phyloP scores from a whole-genome alignment of 1,140 invertebrate species.

The Solen grandis region DNA sequence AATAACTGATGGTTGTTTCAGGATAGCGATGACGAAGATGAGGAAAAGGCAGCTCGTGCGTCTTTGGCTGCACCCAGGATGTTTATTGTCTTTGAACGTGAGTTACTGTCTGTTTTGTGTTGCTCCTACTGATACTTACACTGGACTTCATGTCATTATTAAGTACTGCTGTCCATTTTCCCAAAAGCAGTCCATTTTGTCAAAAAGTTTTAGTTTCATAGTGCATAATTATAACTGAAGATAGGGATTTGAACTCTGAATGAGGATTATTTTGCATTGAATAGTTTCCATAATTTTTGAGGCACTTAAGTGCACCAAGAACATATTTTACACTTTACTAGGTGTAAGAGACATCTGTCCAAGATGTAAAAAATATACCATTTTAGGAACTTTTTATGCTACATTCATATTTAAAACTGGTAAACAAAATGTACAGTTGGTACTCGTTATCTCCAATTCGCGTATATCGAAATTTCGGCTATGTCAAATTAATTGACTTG shows the following conservation, averaged over 20 bases:
- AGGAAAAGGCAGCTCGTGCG: constrained; percentile 59
- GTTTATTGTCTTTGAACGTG: constrained; percentile 79
- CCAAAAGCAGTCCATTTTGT: neutral
- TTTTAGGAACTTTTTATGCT: too few species aligned
- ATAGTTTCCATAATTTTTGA: neutral
- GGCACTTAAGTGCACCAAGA: too few species aligned
- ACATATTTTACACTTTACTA: too few species aligned
- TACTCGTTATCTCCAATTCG: too few species aligned
- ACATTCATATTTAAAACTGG: too few species aligned
- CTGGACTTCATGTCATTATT: neutral
- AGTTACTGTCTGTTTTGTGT: constrained; percentile 48
- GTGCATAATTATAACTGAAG: neutral
- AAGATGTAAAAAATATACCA: too few species aligned
- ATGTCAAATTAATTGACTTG: too few species aligned
- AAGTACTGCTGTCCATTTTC: neutral
- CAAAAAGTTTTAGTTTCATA: neutral
- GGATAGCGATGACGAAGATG: constrained; percentile 65
- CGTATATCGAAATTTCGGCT: too few species aligned
- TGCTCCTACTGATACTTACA: neutral
- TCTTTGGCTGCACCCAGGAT: constrained; percentile 78
- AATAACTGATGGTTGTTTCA: too few species aligned
- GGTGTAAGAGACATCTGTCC: too few species aligned
- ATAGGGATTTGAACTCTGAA: neutral
- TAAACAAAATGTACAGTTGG: too few species aligned
- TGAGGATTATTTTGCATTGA: neutral